Evolutionary conservation across 2,113 vertebrate species (phyloP), one percentile per base, ranked within the genome.

Genomic region (Antechinus flavipes): DNA sequence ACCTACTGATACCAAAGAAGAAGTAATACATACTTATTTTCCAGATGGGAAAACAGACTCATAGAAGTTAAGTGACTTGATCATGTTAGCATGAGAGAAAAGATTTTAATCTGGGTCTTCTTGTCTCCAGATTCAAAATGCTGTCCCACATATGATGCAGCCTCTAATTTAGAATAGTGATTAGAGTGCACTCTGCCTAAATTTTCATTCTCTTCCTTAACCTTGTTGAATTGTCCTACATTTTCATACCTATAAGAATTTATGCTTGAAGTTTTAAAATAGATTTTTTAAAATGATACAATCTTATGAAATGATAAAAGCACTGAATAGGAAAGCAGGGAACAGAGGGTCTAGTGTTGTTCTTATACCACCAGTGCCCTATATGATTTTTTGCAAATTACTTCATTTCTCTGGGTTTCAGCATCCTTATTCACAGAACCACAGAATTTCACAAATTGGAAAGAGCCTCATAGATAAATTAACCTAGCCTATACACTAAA

Each of bases 181-280:
- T 50, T 84, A 56, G 54, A 96, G 91, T 84, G 90, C 46, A 92
- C 90, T 92, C 19, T 84, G 22, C 27, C 56, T 94, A 54, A 91
- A 54, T 89, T 93, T 91, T 91, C 50, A 89, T 26, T 42, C 92
- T 94, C 89, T 91, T 47, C 61, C 14, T 76, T n/a, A n/a, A n/a
- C 61, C 14, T 76, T 16, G n/a, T 19, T 76, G 93, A 92, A 95
- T 94, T 46, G 91, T 61, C 95, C 35, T 90, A 3, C 90, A 42
- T 93, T 46, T 47, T n/a, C 42, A 53, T 90, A 26, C 22, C 16
- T 14, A 46, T 50, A 46, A 95, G 58, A 14, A 90, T 58, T 35
- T 12, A n/a, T 76, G 61, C 61, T 16, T 76, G 61, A 76, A 7
- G 35, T n/a, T 35, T 76, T 76, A 76, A 76, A 68, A 68, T 35